phyloP scores from a whole-genome alignment of 2,888 invertebrate species.

The Cloeon dipterum region DNA sequence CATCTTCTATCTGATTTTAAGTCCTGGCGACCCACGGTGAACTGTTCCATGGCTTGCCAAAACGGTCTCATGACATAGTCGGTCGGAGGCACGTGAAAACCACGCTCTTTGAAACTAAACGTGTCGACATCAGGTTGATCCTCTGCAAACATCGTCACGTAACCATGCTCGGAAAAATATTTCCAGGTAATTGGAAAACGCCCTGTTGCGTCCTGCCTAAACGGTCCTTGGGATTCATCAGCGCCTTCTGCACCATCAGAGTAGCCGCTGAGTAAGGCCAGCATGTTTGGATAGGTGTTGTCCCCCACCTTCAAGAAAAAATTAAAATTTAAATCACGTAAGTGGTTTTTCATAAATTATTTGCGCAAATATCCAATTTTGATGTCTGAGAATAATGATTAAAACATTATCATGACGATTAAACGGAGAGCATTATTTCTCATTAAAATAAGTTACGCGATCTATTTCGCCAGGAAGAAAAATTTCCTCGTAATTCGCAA shows the following conservation, averaged over 20 bases:
- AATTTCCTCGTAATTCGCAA: no score
- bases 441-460: background rate
- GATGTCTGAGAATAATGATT: no score
- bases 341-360: no score
- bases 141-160: slow-evolving; percentile 20
- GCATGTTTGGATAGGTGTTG: slow-evolving; percentile 25
- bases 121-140: slow-evolving; percentile 19
- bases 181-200: slow-evolving; percentile 18
- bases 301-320: slow-evolving; percentile 19
- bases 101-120: slow-evolving; percentile 13
- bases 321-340: no score
- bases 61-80: slow-evolving; percentile 8
- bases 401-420: no score
- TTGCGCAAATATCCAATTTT: no score
- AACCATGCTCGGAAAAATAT: slow-evolving; percentile 15
- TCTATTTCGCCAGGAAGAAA: no score
- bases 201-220: slow-evolving; percentile 15
- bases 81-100: slow-evolving; percentile 4
- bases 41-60: slow-evolving; percentile 15
- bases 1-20: slow-evolving; percentile 13
- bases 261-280: slow-evolving; percentile 20
- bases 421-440: no score
- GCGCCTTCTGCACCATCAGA: background rate
- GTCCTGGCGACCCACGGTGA: slow-evolving; percentile 12
- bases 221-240: slow-evolving; percentile 16